These are phyloP conservation scores for Mionectes macconnelli DNA, from an alignment of 2,113 vertebrate genomes.

Conservation along the genomic window DNA sequence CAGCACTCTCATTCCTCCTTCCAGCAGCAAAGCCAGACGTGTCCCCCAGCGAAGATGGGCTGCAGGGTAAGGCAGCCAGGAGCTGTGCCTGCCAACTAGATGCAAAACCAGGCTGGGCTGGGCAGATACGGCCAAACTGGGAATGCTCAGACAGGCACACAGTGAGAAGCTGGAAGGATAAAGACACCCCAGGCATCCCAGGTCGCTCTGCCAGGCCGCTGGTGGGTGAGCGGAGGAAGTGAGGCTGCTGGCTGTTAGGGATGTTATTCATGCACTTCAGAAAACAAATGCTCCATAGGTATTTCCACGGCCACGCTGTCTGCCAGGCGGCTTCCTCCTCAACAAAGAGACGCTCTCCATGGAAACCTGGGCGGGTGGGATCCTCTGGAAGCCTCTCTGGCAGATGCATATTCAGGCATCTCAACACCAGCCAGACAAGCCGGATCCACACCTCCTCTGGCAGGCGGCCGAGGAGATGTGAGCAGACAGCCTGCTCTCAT, in stretches of 20 bases:
- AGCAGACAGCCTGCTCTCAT: not conserved
- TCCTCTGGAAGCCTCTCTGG: slow-evolving; percentile 44
- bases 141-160: not conserved
- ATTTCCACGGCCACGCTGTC: slow-evolving; percentile 19
- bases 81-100: not conserved
- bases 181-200: slow-evolving; percentile 1
- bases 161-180: not conserved
- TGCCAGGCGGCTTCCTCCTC: slow-evolving; percentile 51
- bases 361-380: slow-evolving; percentile 57
- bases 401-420: slow-evolving; percentile 15
- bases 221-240: slow-evolving; percentile 35
- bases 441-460: slow-evolving; percentile 33
- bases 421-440: slow-evolving; percentile 22
- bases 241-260: slow-evolving; percentile 14
- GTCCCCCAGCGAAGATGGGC: not conserved
- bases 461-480: not conserved
- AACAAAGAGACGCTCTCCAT: slow-evolving; percentile 53
- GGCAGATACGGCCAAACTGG: not conserved
- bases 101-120: not conserved
- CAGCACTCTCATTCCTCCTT: not conserved
- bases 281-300: slow-evolving; percentile 23
- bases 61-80: not conserved
- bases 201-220: slow-evolving; percentile 19
- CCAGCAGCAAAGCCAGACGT: not conserved
- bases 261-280: slow-evolving; percentile 27